Evolutionary conservation across 1,140 invertebrate species (phyloP).

Genomic region (Gonatopus flavifemur): DNA sequence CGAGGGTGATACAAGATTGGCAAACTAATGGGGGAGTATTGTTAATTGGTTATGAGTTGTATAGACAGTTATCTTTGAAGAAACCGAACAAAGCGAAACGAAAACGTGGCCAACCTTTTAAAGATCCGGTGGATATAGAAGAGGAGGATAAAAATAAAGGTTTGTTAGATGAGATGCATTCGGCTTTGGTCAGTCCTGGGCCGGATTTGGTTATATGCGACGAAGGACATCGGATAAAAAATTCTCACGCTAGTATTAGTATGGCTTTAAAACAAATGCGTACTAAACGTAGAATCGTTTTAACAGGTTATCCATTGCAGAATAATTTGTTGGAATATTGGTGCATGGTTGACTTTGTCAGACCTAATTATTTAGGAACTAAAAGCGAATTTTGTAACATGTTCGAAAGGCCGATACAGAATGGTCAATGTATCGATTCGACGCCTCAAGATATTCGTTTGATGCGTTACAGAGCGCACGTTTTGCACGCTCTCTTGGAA

Average conservation of each 20-base stretch:
- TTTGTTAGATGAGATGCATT: slow-evolving; percentile 83
- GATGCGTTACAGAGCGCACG: slow-evolving; percentile 88
- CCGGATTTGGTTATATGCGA: slow-evolving; percentile 95
- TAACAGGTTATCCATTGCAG: slow-evolving; percentile 96
- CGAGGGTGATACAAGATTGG: slow-evolving; percentile 84
- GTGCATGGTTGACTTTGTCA: slow-evolving; percentile 96
- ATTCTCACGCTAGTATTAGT: slow-evolving; percentile 91
- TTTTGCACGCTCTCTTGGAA: slow-evolving; percentile 84
- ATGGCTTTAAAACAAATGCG: slow-evolving; percentile 88
- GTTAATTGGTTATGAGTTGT: slow-evolving; percentile 97
- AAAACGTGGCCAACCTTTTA: slow-evolving; percentile 51
- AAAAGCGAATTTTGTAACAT: slow-evolving; percentile 94
- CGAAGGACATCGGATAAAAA: slow-evolving; percentile 96
- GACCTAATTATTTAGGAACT: slow-evolving; percentile 89
- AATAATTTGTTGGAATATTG: slow-evolving; percentile 96
- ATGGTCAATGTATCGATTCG: slow-evolving; percentile 91
- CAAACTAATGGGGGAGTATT: slow-evolving; percentile 86
- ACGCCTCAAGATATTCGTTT: slow-evolving; percentile 86
- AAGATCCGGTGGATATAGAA: slow-evolving; percentile 58
- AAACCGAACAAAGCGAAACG: slow-evolving; percentile 59
- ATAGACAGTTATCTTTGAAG: slow-evolving; percentile 82
- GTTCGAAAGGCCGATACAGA: slow-evolving; percentile 94
- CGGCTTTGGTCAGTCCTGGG: slow-evolving; percentile 85
- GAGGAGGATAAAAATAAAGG: slow-evolving; percentile 82
- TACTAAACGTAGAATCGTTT: slow-evolving; percentile 84